phyloP scores from a whole-genome alignment of 2,888 invertebrate genomes.

The Myathropa florea region DNA sequence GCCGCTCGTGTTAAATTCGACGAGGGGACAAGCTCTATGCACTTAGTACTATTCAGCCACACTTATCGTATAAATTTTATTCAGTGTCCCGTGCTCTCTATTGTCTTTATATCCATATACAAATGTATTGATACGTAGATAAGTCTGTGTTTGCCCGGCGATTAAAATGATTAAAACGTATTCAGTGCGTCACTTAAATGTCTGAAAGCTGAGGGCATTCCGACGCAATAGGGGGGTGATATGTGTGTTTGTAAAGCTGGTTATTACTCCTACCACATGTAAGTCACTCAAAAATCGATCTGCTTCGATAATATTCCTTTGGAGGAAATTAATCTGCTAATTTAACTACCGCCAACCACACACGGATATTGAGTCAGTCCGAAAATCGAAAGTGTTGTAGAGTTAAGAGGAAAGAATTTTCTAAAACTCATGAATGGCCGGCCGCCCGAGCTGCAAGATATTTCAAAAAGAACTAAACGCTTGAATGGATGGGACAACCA shows the following conservation, averaged over 20 bases:
- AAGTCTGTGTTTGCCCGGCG: not conserved
- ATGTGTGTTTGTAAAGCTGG: slow-evolving; percentile 26
- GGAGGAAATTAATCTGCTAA: slow-evolving; percentile 21
- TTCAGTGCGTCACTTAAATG: slow-evolving; percentile 22
- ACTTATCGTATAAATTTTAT: slow-evolving; percentile 43
- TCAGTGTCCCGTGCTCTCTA: not conserved
- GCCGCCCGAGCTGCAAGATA: slow-evolving; percentile 57
- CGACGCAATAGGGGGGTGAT: slow-evolving; percentile 1
- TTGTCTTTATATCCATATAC: slow-evolving; percentile 6
- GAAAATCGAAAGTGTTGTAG: slow-evolving; percentile 16
- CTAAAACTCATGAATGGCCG: slow-evolving; percentile 50
- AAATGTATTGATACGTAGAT: not conserved
- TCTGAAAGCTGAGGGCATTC: not conserved
- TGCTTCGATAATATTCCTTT: slow-evolving; percentile 21
- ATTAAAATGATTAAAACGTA: slow-evolving; percentile 25
- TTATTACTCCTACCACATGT: not conserved
- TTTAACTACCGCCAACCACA: slow-evolving; percentile 10
- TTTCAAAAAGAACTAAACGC: slow-evolving; percentile 66
- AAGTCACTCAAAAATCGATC: slow-evolving; percentile 61
- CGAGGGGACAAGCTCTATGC: slow-evolving; percentile 54
- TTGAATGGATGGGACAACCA: slow-evolving; percentile 65
- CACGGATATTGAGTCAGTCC: not conserved
- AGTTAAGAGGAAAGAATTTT: slow-evolving; percentile 10
- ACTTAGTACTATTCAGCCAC: slow-evolving; percentile 42
- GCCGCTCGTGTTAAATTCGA: slow-evolving; percentile 57